Evolutionary conservation across 2,888 invertebrate genomes (phyloP).

Genomic region (Heliconius aoede): DNA sequence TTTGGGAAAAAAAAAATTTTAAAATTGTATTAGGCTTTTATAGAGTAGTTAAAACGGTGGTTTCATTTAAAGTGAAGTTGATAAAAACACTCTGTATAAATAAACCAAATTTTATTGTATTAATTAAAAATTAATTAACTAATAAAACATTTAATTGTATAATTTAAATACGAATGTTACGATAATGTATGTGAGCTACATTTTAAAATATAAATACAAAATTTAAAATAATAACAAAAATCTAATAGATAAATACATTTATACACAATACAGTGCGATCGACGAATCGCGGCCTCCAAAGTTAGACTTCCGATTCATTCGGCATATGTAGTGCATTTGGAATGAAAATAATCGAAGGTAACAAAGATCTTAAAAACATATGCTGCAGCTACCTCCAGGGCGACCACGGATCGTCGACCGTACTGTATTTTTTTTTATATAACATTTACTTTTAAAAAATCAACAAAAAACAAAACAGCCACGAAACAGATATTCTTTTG

Average conservation of each 20-base stretch:
- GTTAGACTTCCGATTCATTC: too few species aligned
- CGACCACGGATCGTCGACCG: background rate
- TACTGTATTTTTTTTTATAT: background rate
- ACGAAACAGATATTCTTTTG: background rate
- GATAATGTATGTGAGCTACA: background rate
- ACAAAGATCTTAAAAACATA: background rate
- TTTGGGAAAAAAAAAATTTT: too few species aligned
- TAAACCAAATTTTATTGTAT: background rate
- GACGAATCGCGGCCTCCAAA: background rate
- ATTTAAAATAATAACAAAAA: slow-evolving; percentile 3
- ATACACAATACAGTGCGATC: background rate
- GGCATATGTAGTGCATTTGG: background rate
- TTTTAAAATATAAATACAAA: background rate
- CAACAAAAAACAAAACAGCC: background rate
- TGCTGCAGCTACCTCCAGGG: background rate
- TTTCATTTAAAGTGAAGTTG: too few species aligned
- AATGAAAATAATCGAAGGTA: background rate
- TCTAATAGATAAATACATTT: background rate
- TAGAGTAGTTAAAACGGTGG: too few species aligned
- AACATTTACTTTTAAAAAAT: background rate
- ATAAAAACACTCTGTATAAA: too few species aligned
- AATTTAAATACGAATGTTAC: background rate
- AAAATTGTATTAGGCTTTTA: too few species aligned
- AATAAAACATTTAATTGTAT: background rate
- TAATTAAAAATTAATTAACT: background rate